phyloP scores from a whole-genome alignment of 1,140 invertebrate species.

The Drosophila trapezifrons region DNA sequence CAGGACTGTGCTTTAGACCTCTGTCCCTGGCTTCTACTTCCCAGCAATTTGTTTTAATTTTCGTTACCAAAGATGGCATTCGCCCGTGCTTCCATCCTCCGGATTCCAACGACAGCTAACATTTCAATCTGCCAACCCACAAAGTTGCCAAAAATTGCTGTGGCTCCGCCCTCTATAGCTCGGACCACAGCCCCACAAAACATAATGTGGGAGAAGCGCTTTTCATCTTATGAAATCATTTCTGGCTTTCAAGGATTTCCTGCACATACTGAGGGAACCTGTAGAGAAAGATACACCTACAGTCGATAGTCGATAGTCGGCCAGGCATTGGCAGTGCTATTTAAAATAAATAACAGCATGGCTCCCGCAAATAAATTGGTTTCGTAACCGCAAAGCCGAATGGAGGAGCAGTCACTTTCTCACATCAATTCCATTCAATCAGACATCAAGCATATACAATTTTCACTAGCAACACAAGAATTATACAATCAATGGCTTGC shows the following conservation, averaged over 20 bases:
- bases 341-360: constrained; percentile 79
- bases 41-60: constrained; percentile 54
- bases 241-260: constrained; percentile 67
- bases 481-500: constrained; percentile 77
- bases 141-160: constrained; percentile 60
- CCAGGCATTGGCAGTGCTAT: constrained; percentile 54
- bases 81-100: background rate
- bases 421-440: constrained; percentile 82
- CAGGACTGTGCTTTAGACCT: background rate
- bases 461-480: constrained; percentile 76
- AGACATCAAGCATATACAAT: constrained; percentile 81
- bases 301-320: no score
- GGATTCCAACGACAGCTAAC: constrained; percentile 18
- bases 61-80: constrained; percentile 32
- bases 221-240: constrained; percentile 80
- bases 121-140: constrained; percentile 52
- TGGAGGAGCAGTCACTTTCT: constrained; percentile 55
- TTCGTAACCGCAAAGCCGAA: constrained; percentile 83
- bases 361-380: constrained; percentile 81
- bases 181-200: constrained; percentile 4
- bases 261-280: constrained; percentile 1
- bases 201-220: constrained; percentile 62
- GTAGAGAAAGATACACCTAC: constrained; percentile 30
- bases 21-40: background rate
- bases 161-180: constrained; percentile 18